Conservation (phyloP, 2,888 invertebrate genomes). For the Drosophila paramelanica region DNA sequence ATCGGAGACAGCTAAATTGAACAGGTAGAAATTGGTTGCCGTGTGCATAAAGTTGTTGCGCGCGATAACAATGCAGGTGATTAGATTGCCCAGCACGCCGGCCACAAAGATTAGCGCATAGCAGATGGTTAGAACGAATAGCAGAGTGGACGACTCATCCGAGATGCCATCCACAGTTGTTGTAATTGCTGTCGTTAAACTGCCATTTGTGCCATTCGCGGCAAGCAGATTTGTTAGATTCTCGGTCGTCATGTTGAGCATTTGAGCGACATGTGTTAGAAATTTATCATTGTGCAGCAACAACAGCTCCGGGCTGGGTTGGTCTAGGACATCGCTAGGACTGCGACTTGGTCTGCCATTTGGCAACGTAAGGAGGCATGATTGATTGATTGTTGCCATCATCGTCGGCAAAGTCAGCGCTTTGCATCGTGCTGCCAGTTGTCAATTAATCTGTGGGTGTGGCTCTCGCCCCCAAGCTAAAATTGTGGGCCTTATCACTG, state of each 20-base stretch:
- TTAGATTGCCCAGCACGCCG: slow-evolving; percentile 92
- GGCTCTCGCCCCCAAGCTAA: slow-evolving; percentile 12
- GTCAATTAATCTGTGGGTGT: slow-evolving; percentile 69
- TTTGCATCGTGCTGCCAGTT: slow-evolving; percentile 59
- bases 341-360: slow-evolving; percentile 19
- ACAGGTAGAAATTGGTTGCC: slow-evolving; percentile 92
- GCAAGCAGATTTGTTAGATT: slow-evolving; percentile 78
- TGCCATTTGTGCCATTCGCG: slow-evolving; percentile 45
- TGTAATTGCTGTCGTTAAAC: slow-evolving; percentile 17
- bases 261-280: slow-evolving; percentile 80
- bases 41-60: slow-evolving; percentile 94
- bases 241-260: slow-evolving; percentile 81
- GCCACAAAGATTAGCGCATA: slow-evolving; percentile 88
- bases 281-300: slow-evolving; percentile 81
- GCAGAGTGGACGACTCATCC: slow-evolving; percentile 66
- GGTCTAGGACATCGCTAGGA: not conserved
- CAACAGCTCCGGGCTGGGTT: slow-evolving; percentile 62
- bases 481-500: slow-evolving; percentile 46
- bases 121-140: slow-evolving; percentile 88
- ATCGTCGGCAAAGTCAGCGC: slow-evolving; percentile 59
- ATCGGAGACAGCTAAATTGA: slow-evolving; percentile 94
- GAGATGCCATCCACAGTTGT: slow-evolving; percentile 20
- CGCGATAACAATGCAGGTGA: slow-evolving; percentile 93
- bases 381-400: slow-evolving; percentile 77
- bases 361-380: slow-evolving; percentile 70